Base-by-base conservation (phyloP, 2,888 invertebrate species). In the Miltochrista miniata region DNA sequence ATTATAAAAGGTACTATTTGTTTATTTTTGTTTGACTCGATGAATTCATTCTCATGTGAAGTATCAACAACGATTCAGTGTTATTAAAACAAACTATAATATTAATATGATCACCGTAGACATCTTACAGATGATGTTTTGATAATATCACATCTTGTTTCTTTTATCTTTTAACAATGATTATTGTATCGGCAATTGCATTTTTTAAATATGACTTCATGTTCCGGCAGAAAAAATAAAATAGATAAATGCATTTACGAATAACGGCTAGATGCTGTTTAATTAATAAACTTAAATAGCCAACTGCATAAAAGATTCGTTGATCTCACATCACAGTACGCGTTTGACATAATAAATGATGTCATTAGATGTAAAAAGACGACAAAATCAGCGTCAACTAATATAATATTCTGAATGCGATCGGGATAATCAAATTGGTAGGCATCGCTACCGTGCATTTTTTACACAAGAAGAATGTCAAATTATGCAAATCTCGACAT, bases 401-500 rank as follows among this genome's bases (percentile, higher is more conserved):
- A 65, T 72, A 68, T 3, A 59, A 56, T 64, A 76, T 76, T 73
- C 76, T 45, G 10, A 46, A 35, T 43, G 57, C 56, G 53, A 45
- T 38, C 45, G 46, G 47, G 45, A 61, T 54, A 61, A 66, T 68
- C 61, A 64, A 66, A 64, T 61, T 68, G 47, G 51, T 59, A 52
- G 49, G 60, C 31, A 51, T 18, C n/a, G 55, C 64, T 51, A 49
- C 50, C 54, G 15, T 64, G 56, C 18, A 44, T 68, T 73, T 72
- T 72, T 72, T 67, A 56, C 57, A 52, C 53, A 50, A 49, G 53
- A 59, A 49, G 64, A 68, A 68, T 64, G 65, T 68, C 62, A 55
- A 69, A 68, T 74, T 73, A 79, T 68, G 61, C 60, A 56, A 66
- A 72, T 48, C 38, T 42, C 52, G 11, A 48, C 64, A 61, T 69